A percentile compares a stretch with the other conserved stretches of the same genome.
These are phyloP conservation scores for Chelonoidis abingdonii DNA, from an alignment of 2,113 vertebrate genomes.

Conservation along the genomic window DNA sequence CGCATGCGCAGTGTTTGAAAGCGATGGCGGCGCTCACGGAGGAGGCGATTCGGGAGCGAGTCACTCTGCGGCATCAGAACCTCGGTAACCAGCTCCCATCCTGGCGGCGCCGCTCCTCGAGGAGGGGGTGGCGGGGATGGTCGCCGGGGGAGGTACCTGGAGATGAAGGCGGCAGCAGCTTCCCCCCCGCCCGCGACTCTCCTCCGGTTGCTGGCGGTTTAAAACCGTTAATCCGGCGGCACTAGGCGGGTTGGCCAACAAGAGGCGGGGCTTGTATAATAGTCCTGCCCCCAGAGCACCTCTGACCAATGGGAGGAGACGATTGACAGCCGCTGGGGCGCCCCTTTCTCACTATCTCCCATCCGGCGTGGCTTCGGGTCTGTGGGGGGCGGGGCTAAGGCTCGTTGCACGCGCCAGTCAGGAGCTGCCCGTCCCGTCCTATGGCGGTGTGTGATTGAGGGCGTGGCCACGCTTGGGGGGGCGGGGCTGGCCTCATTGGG, in stretches of 20 bases:
- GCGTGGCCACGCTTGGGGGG: no score
- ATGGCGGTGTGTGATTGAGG: background rate
- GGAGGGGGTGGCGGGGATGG: accelerated
- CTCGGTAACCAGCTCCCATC: constrained; percentile 74
- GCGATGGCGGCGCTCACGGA: constrained; percentile 85
- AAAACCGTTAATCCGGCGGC: no score
- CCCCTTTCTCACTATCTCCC: no score
- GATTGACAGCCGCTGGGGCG: background rate
- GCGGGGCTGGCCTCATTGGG: no score
- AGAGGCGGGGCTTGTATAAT: background rate
- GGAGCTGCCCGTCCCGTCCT: background rate
- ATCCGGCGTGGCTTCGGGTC: no score
- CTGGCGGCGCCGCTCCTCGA: no score
- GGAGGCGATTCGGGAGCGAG: constrained; percentile 78
- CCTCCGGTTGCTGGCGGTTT: no score
- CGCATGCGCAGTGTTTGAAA: constrained; percentile 48
- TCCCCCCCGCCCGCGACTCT: accelerated
- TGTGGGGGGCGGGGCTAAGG: background rate
- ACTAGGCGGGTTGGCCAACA: background rate
- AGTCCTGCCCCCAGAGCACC: background rate
- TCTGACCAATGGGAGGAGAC: background rate
- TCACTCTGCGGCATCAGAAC: constrained; percentile 74
- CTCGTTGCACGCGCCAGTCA: no score
- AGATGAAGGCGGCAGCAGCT: accelerated
- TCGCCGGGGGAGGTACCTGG: accelerated